Evolutionary conservation across 2,113 vertebrate genomes (phyloP).

Genomic region (Riparia riparia): DNA sequence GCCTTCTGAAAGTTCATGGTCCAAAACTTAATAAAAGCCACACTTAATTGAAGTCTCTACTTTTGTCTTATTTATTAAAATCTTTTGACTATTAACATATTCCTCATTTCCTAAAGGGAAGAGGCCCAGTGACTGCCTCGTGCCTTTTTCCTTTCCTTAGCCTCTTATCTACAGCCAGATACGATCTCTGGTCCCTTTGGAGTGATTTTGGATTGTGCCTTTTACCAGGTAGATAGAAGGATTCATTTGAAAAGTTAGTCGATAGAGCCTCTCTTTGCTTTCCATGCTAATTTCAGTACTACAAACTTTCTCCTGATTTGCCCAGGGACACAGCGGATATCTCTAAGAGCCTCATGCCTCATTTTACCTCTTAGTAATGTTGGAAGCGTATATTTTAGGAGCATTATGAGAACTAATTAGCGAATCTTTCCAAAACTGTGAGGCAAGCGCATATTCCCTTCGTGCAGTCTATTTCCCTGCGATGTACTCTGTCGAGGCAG

Average conservation of each 20-base stretch:
- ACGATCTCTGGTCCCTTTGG: neutral
- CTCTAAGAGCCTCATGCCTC: constrained; percentile 32
- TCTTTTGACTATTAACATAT: neutral
- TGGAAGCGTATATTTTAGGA: constrained; percentile 39
- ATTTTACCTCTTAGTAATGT: constrained; percentile 34
- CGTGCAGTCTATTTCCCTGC: neutral
- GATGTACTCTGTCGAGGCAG: neutral
- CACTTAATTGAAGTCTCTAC: neutral
- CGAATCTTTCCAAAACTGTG: constrained; percentile 6
- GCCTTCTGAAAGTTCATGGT: constrained; percentile 10
- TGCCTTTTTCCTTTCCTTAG: neutral
- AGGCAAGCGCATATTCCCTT: neutral
- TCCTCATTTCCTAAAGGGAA: neutral
- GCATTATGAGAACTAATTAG: constrained; percentile 57
- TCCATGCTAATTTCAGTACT: neutral
- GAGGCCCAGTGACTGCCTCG: neutral
- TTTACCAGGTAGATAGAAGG: neutral
- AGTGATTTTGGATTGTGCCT: neutral
- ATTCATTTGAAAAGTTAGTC: neutral
- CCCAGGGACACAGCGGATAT: neutral
- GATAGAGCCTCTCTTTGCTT: neutral
- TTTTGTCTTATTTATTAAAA: constrained; percentile 33
- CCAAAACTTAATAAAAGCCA: constrained; percentile 47
- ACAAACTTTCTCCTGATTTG: neutral
- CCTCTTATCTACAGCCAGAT: neutral